Evolutionary conservation across 2,888 invertebrate genomes (phyloP).

Genomic region (Xestia sexstrigata): DNA sequence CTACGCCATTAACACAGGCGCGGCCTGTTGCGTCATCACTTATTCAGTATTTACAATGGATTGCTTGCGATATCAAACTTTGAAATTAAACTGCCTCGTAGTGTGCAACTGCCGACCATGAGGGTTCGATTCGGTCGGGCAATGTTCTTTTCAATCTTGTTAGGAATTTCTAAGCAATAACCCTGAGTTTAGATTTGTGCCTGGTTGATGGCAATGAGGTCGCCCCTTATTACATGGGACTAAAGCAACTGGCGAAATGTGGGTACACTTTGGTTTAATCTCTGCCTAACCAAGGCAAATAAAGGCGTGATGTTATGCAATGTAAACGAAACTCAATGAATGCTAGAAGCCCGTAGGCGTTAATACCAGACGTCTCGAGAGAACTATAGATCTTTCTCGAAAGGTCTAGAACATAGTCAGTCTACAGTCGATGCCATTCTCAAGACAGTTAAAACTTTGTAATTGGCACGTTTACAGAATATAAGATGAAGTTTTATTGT

Average conservation of each 20-base stretch:
- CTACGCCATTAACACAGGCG: conserved; percentile 64
- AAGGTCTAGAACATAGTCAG: conserved; percentile 34
- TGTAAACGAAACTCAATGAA: conserved; percentile 39
- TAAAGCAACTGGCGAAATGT: neutral
- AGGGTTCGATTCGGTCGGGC: neutral
- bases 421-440: conserved; percentile 37
- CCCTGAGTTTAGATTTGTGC: neutral
- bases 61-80: conserved; percentile 23
- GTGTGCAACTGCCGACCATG: neutral
- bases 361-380: conserved; percentile 10
- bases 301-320: neutral
- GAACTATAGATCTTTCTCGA: conserved; percentile 35
- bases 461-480: conserved; percentile 38
- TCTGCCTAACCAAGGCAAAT: neutral
- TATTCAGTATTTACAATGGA: conserved; percentile 33
- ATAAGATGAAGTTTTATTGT: conserved; percentile 19
- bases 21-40: conserved; percentile 41
- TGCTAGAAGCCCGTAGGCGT: conserved; percentile 31
- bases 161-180: neutral
- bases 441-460: conserved; percentile 52
- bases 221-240: neutral
- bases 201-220: neutral
- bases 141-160: neutral
- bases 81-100: neutral
- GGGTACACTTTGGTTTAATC: neutral